Evolutionary conservation across 2,888 invertebrate genomes (phyloP), one percentile per base, ranked within the genome.

Genomic region (Sycophila texana): DNA sequence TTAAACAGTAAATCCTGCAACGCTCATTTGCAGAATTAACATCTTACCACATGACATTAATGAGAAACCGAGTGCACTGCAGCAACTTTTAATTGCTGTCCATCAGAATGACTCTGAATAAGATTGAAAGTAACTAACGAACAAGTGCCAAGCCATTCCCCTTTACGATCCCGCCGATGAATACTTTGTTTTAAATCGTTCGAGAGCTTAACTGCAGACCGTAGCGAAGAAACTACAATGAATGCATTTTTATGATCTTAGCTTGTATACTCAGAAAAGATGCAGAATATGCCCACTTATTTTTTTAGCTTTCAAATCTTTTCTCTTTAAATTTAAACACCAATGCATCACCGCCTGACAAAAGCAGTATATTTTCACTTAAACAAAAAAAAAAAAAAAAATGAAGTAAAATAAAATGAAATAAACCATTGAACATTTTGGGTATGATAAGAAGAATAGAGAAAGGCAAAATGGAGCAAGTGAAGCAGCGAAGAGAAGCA

Each of bases 161-260:
- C 49, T 65, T 49, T 65, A 65, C 49, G 65, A 49, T 60, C 26
- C 26, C 49, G 18, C 47, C 65, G n/a, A 49, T 65, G 47, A 49
- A 65, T 65, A 65, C 49, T 20, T 49, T 65, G 47, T 65, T 65
- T 65, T 49, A 65, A 65, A 65, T 65, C 49, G 20, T 55, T 77
- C 71, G 71, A 78, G 81, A 80, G 81, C 79, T 73, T 12, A 10
- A 22, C 22, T 22, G 22, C 22, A 22, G 22, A 60, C 60, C 22
- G 26, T 22, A 26, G 26, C 22, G 22, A 22, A 14, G 12, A 20
- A 49, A 20, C 5, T n/a, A 51, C 39, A 66, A 66, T 20, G 66
- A 66, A 51, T 13, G 12, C 39, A 39, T 10, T 39, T 39, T 39
- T 39, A 39, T 10, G 39, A 39, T 39, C 7, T 7, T 39, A 39